phyloP scores from a whole-genome alignment of 2,113 vertebrate species.

The Puntigrus tetrazona region DNA sequence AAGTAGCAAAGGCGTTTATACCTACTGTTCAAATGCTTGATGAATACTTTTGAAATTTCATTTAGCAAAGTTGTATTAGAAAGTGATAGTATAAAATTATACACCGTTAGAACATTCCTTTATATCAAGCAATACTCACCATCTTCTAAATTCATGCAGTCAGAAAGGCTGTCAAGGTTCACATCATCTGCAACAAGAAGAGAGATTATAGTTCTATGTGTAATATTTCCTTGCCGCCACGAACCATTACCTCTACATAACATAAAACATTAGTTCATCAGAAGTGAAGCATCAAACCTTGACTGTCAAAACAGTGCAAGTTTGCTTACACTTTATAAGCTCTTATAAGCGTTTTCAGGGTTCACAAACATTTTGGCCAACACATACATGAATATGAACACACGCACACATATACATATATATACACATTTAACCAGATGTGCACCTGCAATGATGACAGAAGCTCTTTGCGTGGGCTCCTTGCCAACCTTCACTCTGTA shows the following conservation, averaged over 20 bases:
- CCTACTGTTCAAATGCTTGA: neutral
- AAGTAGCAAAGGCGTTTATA: neutral
- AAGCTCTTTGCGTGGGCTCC: constrained; percentile 85
- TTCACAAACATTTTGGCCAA: neutral
- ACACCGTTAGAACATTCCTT: neutral
- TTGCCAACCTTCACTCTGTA: constrained; percentile 85
- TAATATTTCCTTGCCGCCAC: neutral
- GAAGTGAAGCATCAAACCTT: neutral
- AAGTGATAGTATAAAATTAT: neutral
- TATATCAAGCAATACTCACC: constrained; percentile 73
- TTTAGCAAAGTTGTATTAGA: neutral
- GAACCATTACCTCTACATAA: neutral
- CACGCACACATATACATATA: neutral
- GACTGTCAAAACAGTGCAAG: neutral
- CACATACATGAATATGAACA: no score
- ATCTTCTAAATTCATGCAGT: constrained; percentile 88
- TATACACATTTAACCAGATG: neutral
- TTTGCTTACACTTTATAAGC: neutral
- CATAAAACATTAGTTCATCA: constrained; percentile 6
- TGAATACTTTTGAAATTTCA: no score
- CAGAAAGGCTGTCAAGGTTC: constrained; percentile 90
- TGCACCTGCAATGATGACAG: constrained; percentile 73
- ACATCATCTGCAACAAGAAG: constrained; percentile 82
- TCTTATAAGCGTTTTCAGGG: neutral
- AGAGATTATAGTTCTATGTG: constrained; percentile 14